Evolutionary conservation across 2,797 vertebrate species (phyloP).

Genomic region (Myiothlypis coronata): DNA sequence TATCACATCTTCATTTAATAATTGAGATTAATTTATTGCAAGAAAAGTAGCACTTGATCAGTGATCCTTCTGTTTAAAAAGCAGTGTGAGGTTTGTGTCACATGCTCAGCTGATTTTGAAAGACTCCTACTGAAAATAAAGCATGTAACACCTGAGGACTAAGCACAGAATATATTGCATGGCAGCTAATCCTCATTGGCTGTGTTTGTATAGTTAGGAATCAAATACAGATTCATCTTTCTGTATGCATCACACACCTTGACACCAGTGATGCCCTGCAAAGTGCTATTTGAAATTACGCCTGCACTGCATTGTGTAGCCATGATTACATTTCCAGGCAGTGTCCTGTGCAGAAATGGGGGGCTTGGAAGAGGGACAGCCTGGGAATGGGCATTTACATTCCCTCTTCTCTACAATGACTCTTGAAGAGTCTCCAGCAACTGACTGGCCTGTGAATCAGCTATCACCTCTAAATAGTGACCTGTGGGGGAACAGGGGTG

Average conservation of each 20-base stretch:
- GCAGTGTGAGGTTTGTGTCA: background rate
- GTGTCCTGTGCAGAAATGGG: background rate
- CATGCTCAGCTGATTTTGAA: background rate
- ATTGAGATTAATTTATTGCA: background rate
- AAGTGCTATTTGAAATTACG: background rate
- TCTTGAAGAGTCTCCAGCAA: background rate
- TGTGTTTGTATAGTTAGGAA: background rate
- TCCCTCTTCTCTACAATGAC: background rate
- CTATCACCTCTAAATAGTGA: background rate
- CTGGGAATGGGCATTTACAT: background rate
- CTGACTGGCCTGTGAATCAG: background rate
- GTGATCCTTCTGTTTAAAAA: background rate
- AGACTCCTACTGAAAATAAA: background rate
- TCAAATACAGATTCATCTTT: background rate
- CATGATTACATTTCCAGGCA: background rate
- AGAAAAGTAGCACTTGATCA: background rate
- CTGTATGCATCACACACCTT: background rate
- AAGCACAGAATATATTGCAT: background rate
- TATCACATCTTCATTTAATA: constrained; percentile 6
- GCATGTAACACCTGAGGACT: background rate
- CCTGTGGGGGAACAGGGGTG: background rate
- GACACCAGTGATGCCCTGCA: background rate
- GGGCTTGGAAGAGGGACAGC: background rate
- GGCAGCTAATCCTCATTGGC: background rate
- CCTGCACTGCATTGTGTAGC: background rate